These are phyloP conservation scores for Xiphophorus birchmanni DNA, from an alignment of 2,797 vertebrate species.

Conservation along the genomic window DNA sequence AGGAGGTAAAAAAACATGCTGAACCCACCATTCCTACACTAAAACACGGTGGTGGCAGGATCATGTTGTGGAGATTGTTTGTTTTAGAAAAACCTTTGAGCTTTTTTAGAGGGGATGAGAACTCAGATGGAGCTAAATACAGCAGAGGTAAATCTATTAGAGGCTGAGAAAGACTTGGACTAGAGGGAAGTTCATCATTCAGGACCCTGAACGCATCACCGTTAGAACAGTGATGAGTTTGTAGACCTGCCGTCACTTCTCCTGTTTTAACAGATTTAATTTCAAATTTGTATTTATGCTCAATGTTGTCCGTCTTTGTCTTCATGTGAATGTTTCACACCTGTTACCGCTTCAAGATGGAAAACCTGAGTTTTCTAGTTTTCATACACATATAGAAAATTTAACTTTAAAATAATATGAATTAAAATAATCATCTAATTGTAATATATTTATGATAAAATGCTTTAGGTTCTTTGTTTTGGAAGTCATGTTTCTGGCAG, in stretches of 20 bases:
- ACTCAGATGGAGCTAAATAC: neutral
- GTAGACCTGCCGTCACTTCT: neutral
- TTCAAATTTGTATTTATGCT: neutral
- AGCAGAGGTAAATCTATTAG: neutral
- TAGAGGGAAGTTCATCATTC: neutral
- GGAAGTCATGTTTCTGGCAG: slow-evolving; percentile 47
- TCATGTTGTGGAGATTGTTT: neutral
- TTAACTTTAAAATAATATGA: neutral
- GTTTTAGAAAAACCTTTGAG: too few species aligned
- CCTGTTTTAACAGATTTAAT: neutral
- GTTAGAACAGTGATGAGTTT: neutral
- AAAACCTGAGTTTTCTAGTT: neutral
- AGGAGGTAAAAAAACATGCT: neutral
- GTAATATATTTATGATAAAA: neutral
- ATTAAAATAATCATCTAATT: neutral
- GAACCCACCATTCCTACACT: neutral
- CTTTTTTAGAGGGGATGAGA: too few species aligned
- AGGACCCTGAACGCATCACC: neutral
- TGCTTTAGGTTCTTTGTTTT: slow-evolving; percentile 27
- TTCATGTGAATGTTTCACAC: neutral
- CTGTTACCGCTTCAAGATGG: neutral
- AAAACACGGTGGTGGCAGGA: neutral
- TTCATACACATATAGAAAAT: neutral
- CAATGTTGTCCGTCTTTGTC: neutral
- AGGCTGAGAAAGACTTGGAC: neutral